These are phyloP conservation scores for Greenwoodochromis staneri DNA, from an alignment of 2,113 vertebrate species.

Conservation along the genomic window DNA sequence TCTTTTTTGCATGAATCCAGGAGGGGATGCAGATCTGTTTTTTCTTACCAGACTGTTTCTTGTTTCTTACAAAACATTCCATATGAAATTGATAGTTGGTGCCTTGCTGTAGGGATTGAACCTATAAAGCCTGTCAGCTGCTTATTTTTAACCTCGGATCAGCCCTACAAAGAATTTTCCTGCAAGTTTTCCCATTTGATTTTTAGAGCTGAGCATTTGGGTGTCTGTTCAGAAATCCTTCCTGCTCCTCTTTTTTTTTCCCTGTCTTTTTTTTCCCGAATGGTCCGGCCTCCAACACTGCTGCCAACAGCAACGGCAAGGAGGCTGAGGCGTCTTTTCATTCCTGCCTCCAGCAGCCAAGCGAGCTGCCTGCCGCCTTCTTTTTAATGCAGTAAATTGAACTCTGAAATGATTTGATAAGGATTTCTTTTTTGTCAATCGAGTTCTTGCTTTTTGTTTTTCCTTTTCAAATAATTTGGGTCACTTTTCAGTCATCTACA, in stretches of 20 bases:
- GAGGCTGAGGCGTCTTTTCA: background rate
- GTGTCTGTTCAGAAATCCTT: background rate
- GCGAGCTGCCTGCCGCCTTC: background rate
- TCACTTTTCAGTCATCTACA: background rate
- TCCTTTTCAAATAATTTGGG: background rate
- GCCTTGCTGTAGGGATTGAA: background rate
- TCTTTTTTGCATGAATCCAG: background rate
- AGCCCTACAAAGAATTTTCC: background rate
- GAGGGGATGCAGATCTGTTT: background rate
- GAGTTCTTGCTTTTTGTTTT: background rate
- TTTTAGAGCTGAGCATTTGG: background rate
- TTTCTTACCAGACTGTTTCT: background rate
- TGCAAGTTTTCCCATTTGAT: background rate
- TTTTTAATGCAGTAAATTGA: background rate
- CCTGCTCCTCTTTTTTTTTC: background rate
- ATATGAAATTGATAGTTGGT: background rate
- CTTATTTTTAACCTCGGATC: background rate
- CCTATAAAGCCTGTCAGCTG: background rate
- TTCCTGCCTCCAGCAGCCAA: background rate
- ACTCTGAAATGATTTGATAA: background rate
- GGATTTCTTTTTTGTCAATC: background rate
- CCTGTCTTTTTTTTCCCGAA: background rate
- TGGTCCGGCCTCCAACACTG: slow-evolving; percentile 6
- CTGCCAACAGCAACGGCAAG: background rate
- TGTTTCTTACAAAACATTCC: background rate